Percentiles rank a stretch among this genome's conserved stretches.
These are phyloP conservation scores for Heliconius erato DNA, from an alignment of 2,888 invertebrate species.

Conservation along the genomic window DNA sequence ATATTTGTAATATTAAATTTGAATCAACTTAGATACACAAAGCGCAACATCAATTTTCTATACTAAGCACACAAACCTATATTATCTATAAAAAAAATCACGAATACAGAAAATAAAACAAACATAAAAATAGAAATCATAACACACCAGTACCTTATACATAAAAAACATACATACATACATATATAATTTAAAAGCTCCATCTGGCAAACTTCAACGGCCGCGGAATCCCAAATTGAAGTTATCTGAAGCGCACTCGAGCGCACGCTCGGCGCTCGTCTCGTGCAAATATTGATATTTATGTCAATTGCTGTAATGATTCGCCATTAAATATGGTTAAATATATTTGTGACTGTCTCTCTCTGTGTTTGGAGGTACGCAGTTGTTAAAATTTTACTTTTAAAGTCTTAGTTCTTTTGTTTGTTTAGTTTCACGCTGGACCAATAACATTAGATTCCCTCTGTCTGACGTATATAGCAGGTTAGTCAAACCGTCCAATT, in stretches of 20 bases:
- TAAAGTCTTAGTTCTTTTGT: no score
- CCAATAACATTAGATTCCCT: no score
- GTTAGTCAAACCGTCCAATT: not conserved
- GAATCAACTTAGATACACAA: no score
- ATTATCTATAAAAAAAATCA: no score
- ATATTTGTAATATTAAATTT: no score
- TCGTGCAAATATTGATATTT: slow-evolving; percentile 35
- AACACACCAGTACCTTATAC: not conserved
- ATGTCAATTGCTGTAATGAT: slow-evolving; percentile 29
- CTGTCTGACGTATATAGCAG: no score
- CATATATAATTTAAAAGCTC: slow-evolving; percentile 8
- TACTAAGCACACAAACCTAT: no score
- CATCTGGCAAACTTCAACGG: slow-evolving; percentile 32
- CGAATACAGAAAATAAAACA: no score
- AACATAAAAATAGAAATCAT: not conserved
- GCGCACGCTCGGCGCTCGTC: not conserved
- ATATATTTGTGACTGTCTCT: not conserved
- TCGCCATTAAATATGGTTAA: slow-evolving; percentile 17
- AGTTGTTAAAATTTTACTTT: no score
- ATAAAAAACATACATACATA: not conserved
- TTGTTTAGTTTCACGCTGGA: no score
- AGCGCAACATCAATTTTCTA: no score
- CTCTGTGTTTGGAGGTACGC: not conserved
- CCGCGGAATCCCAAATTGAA: slow-evolving; percentile 28
- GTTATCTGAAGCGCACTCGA: slow-evolving; percentile 29